These are phyloP conservation scores for Mythimna albipuncta DNA, from an alignment of 2,888 invertebrate species.

Conservation along the genomic window DNA sequence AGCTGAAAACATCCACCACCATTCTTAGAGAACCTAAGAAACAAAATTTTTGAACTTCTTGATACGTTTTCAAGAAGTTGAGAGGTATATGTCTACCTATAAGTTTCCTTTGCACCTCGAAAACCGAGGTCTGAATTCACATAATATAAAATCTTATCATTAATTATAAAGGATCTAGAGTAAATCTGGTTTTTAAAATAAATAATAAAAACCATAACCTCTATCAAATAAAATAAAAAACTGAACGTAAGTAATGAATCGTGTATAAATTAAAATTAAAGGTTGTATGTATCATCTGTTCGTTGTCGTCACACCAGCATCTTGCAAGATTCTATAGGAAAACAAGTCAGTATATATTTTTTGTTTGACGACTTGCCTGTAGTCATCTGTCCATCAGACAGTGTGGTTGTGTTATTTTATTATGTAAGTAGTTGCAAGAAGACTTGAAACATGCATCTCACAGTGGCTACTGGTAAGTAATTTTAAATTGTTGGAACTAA, in stretches of 20 bases:
- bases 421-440: constrained; percentile 40
- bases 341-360: constrained; percentile 47
- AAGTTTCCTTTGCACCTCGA: too few species aligned
- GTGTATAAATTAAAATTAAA: constrained; percentile 39
- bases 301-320: constrained; percentile 38
- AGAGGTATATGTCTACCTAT: too few species aligned
- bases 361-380: constrained; percentile 27
- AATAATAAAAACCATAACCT: constrained; percentile 11
- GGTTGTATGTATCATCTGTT: constrained; percentile 26
- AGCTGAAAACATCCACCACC: too few species aligned
- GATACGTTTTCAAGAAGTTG: too few species aligned
- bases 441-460: constrained; percentile 43
- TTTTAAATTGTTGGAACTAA: constrained; percentile 8
- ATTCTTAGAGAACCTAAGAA: too few species aligned
- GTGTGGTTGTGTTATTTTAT: constrained; percentile 32
- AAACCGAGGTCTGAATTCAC: too few species aligned
- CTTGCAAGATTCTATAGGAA: constrained; percentile 16
- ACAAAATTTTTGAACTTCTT: too few species aligned
- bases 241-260: constrained; percentile 38
- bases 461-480: constrained; percentile 53
- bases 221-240: constrained; percentile 12
- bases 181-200: constrained; percentile 17
- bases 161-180: not conserved
- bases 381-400: constrained; percentile 30
- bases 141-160: not conserved